A percentile compares a stretch with the other conserved stretches of the same genome.
These are phyloP conservation scores for Choloepus hoffmanni DNA, from an alignment of 2,113 vertebrate species.

Conservation along the genomic window DNA sequence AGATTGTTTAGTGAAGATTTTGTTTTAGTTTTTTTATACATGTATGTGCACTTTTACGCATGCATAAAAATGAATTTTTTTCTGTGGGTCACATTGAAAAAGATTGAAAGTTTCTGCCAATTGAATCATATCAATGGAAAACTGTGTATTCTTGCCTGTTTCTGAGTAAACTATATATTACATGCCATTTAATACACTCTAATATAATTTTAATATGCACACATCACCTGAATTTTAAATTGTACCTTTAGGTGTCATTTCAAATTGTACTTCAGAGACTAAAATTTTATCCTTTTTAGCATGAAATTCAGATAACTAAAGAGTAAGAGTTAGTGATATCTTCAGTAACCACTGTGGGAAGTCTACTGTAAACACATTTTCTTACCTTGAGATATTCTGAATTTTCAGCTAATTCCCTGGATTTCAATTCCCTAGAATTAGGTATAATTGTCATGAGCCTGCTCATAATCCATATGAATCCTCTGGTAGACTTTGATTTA, in stretches of 20 bases:
- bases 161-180: constrained; percentile 12
- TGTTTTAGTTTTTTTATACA: neutral
- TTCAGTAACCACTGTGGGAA: constrained; percentile 36
- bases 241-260: constrained; percentile 51
- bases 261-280: constrained; percentile 5
- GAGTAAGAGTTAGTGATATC: constrained; percentile 25
- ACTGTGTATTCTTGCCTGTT: neutral
- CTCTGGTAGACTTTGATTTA: constrained; percentile 85
- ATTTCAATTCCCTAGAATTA: constrained; percentile 87
- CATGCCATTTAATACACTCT: neutral
- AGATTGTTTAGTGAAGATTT: constrained; percentile 6
- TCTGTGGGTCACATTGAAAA: neutral
- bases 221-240: constrained; percentile 31
- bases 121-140: neutral
- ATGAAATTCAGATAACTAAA: constrained; percentile 45
- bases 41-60: too few species aligned
- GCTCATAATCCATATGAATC: constrained; percentile 84
- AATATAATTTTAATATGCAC: constrained; percentile 38
- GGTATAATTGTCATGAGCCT: constrained; percentile 82
- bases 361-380: constrained; percentile 61
- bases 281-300: constrained; percentile 54
- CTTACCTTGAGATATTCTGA: constrained; percentile 66
- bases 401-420: constrained; percentile 80
- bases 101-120: neutral
- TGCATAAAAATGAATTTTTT: neutral